A percentile compares a stretch with the other conserved stretches of the same genome.
Evolutionary conservation across 2,797 vertebrate genomes (phyloP).

Genomic region (Danio choprae): DNA sequence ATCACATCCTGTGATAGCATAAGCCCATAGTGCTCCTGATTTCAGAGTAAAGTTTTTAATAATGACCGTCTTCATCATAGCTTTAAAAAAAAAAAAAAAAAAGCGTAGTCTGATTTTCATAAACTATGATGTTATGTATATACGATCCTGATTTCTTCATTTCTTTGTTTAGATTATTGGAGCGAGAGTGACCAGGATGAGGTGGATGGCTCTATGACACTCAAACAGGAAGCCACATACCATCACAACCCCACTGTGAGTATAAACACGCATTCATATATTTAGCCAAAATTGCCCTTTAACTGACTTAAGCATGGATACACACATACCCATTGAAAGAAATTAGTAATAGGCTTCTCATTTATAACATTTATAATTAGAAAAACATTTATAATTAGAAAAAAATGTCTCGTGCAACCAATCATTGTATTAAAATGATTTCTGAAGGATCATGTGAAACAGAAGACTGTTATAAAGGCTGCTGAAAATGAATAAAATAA

Average conservation of each 20-base stretch:
- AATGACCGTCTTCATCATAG: neutral
- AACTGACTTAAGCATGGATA: neutral
- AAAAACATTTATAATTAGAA: too few species aligned
- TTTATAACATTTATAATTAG: too few species aligned
- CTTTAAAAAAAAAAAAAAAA: too few species aligned
- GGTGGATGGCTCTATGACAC: conserved; percentile 77
- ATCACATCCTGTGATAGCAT: conserved; percentile 16
- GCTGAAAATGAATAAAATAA: too few species aligned
- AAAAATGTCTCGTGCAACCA: too few species aligned
- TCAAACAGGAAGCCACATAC: conserved; percentile 80
- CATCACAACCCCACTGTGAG: conserved; percentile 80
- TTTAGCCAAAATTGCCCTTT: neutral
- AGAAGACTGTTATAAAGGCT: neutral
- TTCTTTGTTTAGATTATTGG: conserved; percentile 78
- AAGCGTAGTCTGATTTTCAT: neutral
- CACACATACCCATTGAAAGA: neutral
- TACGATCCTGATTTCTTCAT: conserved; percentile 30
- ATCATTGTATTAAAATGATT: too few species aligned
- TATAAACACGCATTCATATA: conserved; percentile 28
- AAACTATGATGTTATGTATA: neutral
- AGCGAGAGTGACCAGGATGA: conserved; percentile 85
- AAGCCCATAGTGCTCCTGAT: neutral
- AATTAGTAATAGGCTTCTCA: too few species aligned
- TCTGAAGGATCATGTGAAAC: neutral
- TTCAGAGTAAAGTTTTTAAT: neutral